Evolutionary conservation across 2,888 invertebrate species (phyloP).

Genomic region (Onchidella celtica): DNA sequence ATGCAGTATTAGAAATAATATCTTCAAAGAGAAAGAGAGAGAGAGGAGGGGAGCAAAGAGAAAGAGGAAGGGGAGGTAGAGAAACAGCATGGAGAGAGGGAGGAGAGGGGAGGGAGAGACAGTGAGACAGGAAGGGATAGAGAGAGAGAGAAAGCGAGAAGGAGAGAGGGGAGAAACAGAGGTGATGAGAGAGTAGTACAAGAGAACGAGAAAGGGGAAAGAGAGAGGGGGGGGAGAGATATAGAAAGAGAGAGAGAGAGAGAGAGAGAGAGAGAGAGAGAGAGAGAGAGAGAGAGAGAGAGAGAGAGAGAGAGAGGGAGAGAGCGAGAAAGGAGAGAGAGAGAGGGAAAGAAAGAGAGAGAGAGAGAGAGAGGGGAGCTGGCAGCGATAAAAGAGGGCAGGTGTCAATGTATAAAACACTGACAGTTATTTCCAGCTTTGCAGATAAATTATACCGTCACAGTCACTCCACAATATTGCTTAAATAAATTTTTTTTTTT

Average conservation of each 20-base stretch:
- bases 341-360: not conserved
- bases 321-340: too few relatives aligned
- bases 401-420: too few relatives aligned
- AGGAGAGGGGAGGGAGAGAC: not conserved
- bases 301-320: not conserved
- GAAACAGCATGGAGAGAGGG: not conserved
- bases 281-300: conserved; percentile 5
- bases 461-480: too few relatives aligned
- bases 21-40: not conserved
- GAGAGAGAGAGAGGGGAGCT: not conserved
- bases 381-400: not conserved
- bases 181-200: not conserved
- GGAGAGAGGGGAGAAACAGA: not conserved
- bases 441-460: too few relatives aligned
- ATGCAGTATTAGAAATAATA: not conserved
- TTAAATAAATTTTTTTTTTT: too few relatives aligned
- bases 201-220: not conserved
- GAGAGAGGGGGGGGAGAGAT: too few relatives aligned
- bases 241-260: not conserved
- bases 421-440: too few relatives aligned
- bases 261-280: not conserved
- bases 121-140: not conserved
- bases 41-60: not conserved
- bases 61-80: not conserved
- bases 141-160: not conserved